Conservation (phyloP, 2,888 invertebrate species). For the Palloptera scutellata region DNA sequence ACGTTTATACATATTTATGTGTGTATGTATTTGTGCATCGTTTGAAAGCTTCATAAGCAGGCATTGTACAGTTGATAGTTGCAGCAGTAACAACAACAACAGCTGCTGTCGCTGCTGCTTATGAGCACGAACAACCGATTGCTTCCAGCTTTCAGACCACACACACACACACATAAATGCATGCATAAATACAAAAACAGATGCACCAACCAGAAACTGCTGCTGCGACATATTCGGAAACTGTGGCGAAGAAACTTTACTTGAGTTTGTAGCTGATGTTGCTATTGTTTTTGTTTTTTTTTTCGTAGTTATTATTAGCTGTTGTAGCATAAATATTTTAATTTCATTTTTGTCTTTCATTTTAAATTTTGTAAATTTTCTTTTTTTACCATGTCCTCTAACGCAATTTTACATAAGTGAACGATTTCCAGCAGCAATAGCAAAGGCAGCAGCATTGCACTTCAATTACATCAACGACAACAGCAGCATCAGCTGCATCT, state of each 20-base stretch:
- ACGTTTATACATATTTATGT: no score
- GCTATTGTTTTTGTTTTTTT: not conserved
- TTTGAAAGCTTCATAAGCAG: conserved; percentile 5
- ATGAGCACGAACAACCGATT: not conserved
- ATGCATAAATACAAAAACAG: not conserved
- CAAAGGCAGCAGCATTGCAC: no score
- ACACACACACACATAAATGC: not conserved
- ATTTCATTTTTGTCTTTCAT: no score
- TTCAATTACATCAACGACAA: no score
- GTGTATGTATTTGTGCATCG: not conserved
- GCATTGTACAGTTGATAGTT: conserved; percentile 2
- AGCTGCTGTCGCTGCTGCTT: conserved; percentile 16
- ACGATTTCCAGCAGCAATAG: no score
- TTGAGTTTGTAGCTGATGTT: conserved; percentile 1
- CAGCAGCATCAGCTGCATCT: no score
- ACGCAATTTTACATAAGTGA: no score
- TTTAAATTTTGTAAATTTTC: no score
- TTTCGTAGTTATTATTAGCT: not conserved
- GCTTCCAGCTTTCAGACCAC: not conserved
- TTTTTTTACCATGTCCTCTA: no score
- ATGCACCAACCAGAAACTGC: no score
- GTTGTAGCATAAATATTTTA: no score
- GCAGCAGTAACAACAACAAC: conserved; percentile 17
- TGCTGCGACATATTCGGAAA: not conserved
- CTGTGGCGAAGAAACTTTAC: conserved; percentile 3